Evolutionary conservation across 2,797 vertebrate genomes (phyloP).

Genomic region (Muraenolepis orangiensis): DNA sequence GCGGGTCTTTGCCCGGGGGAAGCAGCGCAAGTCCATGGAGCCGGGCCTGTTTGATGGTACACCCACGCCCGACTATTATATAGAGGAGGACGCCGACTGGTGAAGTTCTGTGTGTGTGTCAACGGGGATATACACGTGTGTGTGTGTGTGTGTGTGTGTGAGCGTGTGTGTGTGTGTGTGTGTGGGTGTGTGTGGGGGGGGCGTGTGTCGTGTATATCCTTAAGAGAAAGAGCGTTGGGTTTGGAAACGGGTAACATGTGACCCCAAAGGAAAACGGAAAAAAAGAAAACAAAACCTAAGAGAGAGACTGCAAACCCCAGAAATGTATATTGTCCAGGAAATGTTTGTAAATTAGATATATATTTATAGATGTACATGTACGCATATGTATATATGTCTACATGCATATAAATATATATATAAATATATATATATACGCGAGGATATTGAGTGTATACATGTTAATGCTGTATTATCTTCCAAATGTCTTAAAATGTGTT

Average conservation of each 20-base stretch:
- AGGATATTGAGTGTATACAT: slow-evolving; percentile 78
- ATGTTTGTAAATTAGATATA: slow-evolving; percentile 79
- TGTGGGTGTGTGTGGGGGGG: slow-evolving; percentile 38
- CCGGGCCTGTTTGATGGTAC: slow-evolving; percentile 96
- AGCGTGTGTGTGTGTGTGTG: slow-evolving; percentile 36
- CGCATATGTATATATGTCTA: slow-evolving; percentile 80
- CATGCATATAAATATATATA: slow-evolving; percentile 77
- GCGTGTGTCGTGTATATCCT: slow-evolving; percentile 22
- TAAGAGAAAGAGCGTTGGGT: slow-evolving; percentile 5
- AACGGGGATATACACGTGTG: slow-evolving; percentile 36
- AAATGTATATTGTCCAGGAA: slow-evolving; percentile 81
- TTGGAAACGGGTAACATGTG: slow-evolving; percentile 6
- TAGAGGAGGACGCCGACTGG: slow-evolving; percentile 98
- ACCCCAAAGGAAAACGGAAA: slow-evolving; percentile 40
- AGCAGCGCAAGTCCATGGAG: slow-evolving; percentile 95
- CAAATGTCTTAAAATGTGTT: slow-evolving; percentile 62
- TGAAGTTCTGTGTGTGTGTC: slow-evolving; percentile 72
- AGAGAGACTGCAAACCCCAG: slow-evolving; percentile 70
- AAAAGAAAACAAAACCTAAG: slow-evolving; percentile 38
- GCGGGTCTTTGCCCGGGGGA: slow-evolving; percentile 90
- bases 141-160: slow-evolving; percentile 19
- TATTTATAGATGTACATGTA: slow-evolving; percentile 81
- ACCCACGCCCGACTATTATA: slow-evolving; percentile 93
- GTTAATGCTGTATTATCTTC: slow-evolving; percentile 82
- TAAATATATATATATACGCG: slow-evolving; percentile 77